phyloP scores from a whole-genome alignment of 2,888 invertebrate species.

The Cephus spinipes region DNA sequence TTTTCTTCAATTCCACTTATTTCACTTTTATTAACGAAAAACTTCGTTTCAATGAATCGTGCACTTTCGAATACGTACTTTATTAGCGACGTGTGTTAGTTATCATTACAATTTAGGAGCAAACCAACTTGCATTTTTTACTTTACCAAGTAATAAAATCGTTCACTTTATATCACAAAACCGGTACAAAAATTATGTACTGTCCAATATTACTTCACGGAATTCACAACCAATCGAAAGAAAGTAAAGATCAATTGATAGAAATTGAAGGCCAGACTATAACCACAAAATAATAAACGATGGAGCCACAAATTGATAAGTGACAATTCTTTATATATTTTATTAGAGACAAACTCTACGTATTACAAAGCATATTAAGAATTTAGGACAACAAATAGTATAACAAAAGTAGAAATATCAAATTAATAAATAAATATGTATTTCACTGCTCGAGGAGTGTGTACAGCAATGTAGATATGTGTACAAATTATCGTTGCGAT shows the following conservation, averaged over 20 bases:
- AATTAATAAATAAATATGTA: conserved; percentile 6
- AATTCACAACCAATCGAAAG: neutral
- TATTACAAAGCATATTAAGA: neutral
- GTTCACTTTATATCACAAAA: no score
- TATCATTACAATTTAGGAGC: no score
- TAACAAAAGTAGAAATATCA: neutral
- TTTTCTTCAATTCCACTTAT: no score
- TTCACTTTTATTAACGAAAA: no score
- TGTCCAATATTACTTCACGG: no score
- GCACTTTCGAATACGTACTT: no score
- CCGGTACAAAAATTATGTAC: no score
- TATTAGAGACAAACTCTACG: neutral
- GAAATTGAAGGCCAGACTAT: neutral
- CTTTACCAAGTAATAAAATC: no score
- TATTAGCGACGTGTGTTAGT: no score
- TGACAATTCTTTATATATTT: neutral
- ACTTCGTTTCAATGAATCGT: no score
- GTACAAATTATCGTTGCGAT: neutral
- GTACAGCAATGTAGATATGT: neutral
- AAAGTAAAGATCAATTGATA: neutral
- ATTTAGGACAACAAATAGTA: neutral
- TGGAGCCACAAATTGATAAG: neutral
- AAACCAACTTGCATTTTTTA: no score
- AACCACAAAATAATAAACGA: neutral
- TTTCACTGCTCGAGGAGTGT: neutral